Evolutionary conservation across 2,113 vertebrate genomes (phyloP).

Genomic region (Manacus vitellinus): DNA sequence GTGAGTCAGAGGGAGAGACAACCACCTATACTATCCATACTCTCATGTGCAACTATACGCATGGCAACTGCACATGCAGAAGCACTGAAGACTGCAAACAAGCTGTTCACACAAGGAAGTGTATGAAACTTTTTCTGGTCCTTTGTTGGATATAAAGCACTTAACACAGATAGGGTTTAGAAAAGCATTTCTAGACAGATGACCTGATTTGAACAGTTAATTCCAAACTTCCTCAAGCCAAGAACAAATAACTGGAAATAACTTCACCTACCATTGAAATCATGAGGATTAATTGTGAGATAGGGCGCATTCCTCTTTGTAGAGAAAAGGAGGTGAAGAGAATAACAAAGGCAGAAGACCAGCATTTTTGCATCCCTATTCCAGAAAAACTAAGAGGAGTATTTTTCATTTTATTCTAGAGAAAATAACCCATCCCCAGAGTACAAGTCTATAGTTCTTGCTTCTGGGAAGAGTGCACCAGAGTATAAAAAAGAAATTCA

Average conservation of each 20-base stretch:
- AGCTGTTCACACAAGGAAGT: not conserved
- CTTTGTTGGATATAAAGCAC: not conserved
- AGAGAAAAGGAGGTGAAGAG: not conserved
- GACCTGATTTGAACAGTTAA: slow-evolving; percentile 17
- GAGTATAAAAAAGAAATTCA: slow-evolving; percentile 49
- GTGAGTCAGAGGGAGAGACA: accelerated
- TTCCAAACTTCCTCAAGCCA: not conserved
- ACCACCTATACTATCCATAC: not conserved
- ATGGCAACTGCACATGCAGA: not conserved
- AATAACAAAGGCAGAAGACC: not conserved
- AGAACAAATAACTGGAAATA: not conserved
- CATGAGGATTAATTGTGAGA: not conserved
- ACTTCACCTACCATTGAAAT: not conserved
- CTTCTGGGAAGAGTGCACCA: not conserved
- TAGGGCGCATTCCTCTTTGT: not conserved
- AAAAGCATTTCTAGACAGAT: not conserved
- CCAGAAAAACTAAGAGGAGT: not conserved
- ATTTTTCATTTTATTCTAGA: not conserved
- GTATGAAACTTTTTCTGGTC: not conserved
- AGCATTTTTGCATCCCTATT: not conserved
- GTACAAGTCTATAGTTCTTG: not conserved
- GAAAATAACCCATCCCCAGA: not conserved
- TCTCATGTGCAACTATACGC: not conserved
- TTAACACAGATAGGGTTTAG: not conserved
- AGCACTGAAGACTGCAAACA: not conserved